Base-by-base conservation (phyloP, 2,888 invertebrate genomes). In the Psylliodes chrysocephalus region DNA sequence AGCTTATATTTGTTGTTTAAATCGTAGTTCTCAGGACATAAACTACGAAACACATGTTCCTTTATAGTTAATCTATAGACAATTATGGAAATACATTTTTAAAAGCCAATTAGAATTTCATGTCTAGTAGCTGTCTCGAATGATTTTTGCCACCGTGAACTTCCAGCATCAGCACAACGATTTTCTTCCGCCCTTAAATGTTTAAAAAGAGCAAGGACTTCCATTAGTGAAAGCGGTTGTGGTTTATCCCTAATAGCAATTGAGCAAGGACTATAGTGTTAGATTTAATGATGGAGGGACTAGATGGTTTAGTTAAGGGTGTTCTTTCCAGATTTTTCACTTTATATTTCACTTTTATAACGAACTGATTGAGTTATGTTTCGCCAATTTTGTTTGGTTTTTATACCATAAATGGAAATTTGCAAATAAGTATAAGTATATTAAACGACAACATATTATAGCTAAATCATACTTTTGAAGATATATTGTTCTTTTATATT, bases 161-260 rank as follows among this genome's bases (percentile, higher is more conserved):
- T 18, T 44, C 14, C 14, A 17, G 44, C 19, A 19, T 44, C 44
- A 44, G 18, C 44, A 19, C 17, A 44, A 18, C 44, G 44, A 44
- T 44, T 44, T 44, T 40, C 40, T 44, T 19, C 10, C 19, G 15
- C 44, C 18, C 18, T 44, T 44, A 18, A 44, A 44, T 18, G 18
- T 44, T 44, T 44, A 44, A 44, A 44, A 44, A 44, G 17, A 44
- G 44, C 44, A 44, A 44, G 44, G 44, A 44, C 44, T 44, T 44
- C 44, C 44, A 44, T 44, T 44, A 44, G 44, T 18, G 44, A 44
- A 18, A 44, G 18, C 44, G 17, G 44, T 44, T 44, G 44, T 19
- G 44, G 44, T 44, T 44, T 44, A 44, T 44, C 44, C 44, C 44
- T 44, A 44, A 44, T 44, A 18, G 44, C 44, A 44, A 44, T 44